Conservation (phyloP, 2,113 vertebrate species). For the Alaudala cheleensis region DNA sequence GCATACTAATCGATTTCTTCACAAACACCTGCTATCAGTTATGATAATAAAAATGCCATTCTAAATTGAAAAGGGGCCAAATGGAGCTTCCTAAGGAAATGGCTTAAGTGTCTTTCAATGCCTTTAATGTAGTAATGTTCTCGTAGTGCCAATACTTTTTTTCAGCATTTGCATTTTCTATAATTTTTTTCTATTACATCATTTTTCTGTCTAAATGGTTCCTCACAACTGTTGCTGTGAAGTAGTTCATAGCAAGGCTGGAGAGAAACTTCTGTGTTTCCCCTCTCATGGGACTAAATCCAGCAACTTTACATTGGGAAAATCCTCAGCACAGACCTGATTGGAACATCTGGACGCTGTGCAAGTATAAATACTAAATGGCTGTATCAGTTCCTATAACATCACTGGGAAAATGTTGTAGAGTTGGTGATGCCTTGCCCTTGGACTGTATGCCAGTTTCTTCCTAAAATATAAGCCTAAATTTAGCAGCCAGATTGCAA, state of each 20-base stretch:
- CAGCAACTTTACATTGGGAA: neutral
- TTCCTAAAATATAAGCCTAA: slow-evolving; percentile 8
- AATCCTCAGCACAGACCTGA: neutral
- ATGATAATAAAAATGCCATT: slow-evolving; percentile 86
- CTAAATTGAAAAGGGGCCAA: slow-evolving; percentile 82
- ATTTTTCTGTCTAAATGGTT: slow-evolving; percentile 43
- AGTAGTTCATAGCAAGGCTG: neutral
- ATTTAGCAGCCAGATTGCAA: slow-evolving; percentile 54
- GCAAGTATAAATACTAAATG: neutral
- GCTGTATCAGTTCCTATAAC: neutral
- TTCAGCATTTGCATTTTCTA: slow-evolving; percentile 71
- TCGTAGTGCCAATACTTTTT: slow-evolving; percentile 72
- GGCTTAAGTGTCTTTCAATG: slow-evolving; percentile 83
- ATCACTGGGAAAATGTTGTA: neutral
- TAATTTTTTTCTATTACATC: slow-evolving; percentile 59
- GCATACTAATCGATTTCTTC: slow-evolving; percentile 86
- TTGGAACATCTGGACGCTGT: neutral
- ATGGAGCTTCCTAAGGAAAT: slow-evolving; percentile 83
- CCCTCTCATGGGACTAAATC: neutral
- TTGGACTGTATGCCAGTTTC: neutral
- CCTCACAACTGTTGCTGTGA: neutral
- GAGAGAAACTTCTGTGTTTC: neutral
- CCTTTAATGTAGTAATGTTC: slow-evolving; percentile 76
- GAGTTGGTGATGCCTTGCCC: neutral
- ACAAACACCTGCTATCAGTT: slow-evolving; percentile 86